Conservation (phyloP, 2,113 vertebrate species). For the Silurus glanis region DNA sequence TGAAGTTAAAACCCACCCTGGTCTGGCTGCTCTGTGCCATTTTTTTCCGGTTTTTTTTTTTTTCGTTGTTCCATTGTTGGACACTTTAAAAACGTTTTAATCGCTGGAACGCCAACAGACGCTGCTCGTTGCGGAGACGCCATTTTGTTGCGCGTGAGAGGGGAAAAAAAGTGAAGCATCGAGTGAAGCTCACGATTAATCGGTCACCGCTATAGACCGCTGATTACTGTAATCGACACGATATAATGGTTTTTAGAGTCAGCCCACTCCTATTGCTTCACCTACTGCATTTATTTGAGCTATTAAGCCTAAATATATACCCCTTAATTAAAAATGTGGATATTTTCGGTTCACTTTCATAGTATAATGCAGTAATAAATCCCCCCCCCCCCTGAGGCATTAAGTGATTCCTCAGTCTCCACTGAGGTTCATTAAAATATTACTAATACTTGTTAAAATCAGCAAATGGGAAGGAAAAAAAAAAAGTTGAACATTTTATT, state of each 20-base stretch:
- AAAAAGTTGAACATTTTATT: not conserved
- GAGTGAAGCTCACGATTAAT: constrained; percentile 12
- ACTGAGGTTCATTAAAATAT: too few species aligned
- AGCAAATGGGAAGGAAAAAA: too few species aligned
- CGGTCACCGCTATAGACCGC: not conserved
- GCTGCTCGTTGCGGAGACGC: constrained; percentile 50
- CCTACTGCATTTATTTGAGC: not conserved
- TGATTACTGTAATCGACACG: constrained; percentile 23
- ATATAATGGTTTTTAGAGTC: not conserved
- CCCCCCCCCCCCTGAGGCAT: too few species aligned
- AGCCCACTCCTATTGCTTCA: not conserved
- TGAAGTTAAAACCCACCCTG: not conserved
- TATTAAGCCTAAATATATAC: not conserved
- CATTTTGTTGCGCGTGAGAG: constrained; percentile 58
- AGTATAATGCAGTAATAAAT: too few species aligned
- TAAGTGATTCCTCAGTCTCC: too few species aligned
- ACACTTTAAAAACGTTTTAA: not conserved
- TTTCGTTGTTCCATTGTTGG: not conserved
- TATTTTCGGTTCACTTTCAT: too few species aligned
- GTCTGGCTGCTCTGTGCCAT: not conserved
- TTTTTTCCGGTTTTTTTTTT: not conserved
- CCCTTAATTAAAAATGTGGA: not conserved
- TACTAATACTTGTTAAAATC: too few species aligned
- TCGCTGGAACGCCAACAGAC: not conserved
- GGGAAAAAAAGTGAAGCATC: constrained; percentile 22